Evolutionary conservation across 2,113 vertebrate species (phyloP).

Genomic region (Camarhynchus parvulus): DNA sequence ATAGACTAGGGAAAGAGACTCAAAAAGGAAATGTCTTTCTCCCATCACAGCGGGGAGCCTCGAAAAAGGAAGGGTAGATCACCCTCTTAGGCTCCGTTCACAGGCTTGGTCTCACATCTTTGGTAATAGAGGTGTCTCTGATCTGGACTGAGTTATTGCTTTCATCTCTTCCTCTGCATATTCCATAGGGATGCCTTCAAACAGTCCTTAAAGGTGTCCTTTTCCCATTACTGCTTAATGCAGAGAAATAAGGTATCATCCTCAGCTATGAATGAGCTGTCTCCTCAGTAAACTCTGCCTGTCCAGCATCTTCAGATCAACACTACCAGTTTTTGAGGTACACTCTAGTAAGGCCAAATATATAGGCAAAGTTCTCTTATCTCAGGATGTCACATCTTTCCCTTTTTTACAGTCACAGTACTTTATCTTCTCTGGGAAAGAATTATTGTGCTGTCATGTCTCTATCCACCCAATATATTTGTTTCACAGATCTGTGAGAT

Average conservation of each 20-base stretch:
- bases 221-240: neutral
- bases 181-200: neutral
- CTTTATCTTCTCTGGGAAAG: neutral
- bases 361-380: neutral
- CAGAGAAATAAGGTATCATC: neutral
- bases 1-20: slow-evolving; percentile 41
- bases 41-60: neutral
- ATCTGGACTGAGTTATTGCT: neutral
- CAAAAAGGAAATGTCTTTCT: slow-evolving; percentile 50
- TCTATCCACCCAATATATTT: neutral
- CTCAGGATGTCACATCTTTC: neutral
- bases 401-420: neutral
- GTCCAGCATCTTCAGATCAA: neutral
- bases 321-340: neutral
- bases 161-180: neutral
- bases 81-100: neutral
- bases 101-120: neutral
- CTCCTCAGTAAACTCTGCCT: neutral
- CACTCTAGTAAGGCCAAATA: neutral
- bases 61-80: neutral
- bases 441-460: neutral
- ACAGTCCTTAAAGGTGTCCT: neutral
- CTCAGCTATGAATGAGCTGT: neutral
- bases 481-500: neutral
- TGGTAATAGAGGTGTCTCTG: neutral